phyloP scores from a whole-genome alignment of 1,140 invertebrate genomes.

The Antheraea mylitta region DNA sequence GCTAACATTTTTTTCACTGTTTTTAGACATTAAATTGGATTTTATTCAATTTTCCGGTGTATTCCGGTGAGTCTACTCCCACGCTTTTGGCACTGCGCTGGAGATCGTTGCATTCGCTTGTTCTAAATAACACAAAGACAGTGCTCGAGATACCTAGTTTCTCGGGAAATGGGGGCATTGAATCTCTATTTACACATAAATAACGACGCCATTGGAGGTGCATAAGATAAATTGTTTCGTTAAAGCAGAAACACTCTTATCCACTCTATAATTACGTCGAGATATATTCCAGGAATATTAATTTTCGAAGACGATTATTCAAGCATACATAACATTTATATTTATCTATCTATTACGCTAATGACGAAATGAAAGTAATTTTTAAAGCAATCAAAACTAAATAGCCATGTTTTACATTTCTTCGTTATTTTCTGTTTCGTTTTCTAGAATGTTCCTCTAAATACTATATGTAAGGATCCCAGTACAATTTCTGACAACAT shows the following conservation, averaged over 20 bases:
- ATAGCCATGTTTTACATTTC: too few relatives aligned
- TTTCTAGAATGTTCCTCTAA: too few relatives aligned
- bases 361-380: too few relatives aligned
- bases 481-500: not conserved
- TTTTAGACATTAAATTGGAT: conserved; percentile 20
- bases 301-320: too few relatives aligned
- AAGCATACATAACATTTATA: too few relatives aligned
- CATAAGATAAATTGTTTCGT: not conserved
- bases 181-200: conserved; percentile 24
- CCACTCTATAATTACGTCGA: not conserved
- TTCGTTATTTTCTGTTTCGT: too few relatives aligned
- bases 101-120: conserved; percentile 54
- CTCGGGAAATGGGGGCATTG: conserved; percentile 44
- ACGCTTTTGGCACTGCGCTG: conserved; percentile 64
- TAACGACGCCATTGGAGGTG: conserved; percentile 4
- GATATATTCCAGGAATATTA: too few relatives aligned
- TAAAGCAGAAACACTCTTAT: too few relatives aligned
- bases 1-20: not conserved
- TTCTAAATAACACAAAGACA: conserved; percentile 70
- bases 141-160: conserved; percentile 65
- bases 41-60: conserved; percentile 40
- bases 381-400: too few relatives aligned
- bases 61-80: conserved; percentile 46
- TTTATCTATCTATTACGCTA: too few relatives aligned
- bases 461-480: too few relatives aligned